Evolutionary conservation across 23 tunicate species (phyloP), one percentile per base, ranked within the genome.

Genomic region (Corella eumyota): DNA sequence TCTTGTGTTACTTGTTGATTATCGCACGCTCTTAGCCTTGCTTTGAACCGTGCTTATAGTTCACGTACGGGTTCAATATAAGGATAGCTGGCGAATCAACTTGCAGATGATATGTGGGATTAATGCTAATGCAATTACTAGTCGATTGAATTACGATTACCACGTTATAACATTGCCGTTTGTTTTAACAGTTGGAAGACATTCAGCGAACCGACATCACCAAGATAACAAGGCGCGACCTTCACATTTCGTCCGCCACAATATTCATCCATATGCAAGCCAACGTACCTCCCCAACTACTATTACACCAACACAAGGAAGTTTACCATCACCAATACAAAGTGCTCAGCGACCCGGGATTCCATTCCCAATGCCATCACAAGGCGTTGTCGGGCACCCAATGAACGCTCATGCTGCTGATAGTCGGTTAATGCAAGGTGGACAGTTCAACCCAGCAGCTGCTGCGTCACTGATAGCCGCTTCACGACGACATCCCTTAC

Each of bases 381-480:
- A 48, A 11, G 61, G 35, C 7, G 66, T 30, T 17, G 65, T 40
- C 23, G 19, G 73, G 32, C 58, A 64, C 15, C 75, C 63, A 13
- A 63, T 70, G 5, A 48, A 61, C 55, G 22, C 68, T 15, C 85
- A 68, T 29, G 71, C 71, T 5, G 71, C 65, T 38, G 45, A 60
- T 20, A 60, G 24, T 30, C 35, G 23, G 26, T 56, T 20, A n/a
- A n/a, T n/a, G n/a, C n/a, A n/a, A n/a, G 28, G 53, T 3, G 69
- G 36, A 38, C 82, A 66, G 44, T 55, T 75, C 45, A 61, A 45
- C 50, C 92, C 57, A 22, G 69, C 81, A 30, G 62, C 80, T 23
- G 66, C 81, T 44, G 77, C 77, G 51, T 73, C 66, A 23, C 45
- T 75, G 61, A 71, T 74, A 21, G 74, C 74, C 32, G 70, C 70